Evolutionary conservation across 2,113 vertebrate genomes (phyloP).

Genomic region (Melanotaenia duboulayi): DNA sequence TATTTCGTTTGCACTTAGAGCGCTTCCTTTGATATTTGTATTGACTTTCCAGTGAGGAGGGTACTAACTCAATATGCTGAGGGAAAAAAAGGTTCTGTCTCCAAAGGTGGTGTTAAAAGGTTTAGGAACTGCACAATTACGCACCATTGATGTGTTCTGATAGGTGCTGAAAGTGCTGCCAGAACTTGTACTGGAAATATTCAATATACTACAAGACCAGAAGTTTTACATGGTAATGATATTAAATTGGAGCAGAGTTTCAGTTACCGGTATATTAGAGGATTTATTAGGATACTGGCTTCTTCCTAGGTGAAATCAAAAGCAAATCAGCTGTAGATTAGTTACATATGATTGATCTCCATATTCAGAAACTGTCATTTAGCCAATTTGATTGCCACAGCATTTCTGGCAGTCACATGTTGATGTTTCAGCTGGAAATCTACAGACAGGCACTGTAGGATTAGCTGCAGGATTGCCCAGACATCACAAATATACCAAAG

Average conservation of each 20-base stretch:
- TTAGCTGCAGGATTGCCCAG: slow-evolving; percentile 60
- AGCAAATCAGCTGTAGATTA: not conserved
- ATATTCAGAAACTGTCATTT: slow-evolving; percentile 22
- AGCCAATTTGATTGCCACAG: slow-evolving; percentile 46
- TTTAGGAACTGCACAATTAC: not conserved
- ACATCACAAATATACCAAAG: slow-evolving; percentile 60
- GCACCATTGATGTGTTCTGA: slow-evolving; percentile 31
- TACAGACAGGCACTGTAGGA: slow-evolving; percentile 53
- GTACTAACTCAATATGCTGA: not conserved
- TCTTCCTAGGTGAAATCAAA: not conserved
- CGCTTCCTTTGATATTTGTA: slow-evolving; percentile 19
- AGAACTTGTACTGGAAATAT: slow-evolving; percentile 8
- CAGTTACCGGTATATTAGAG: not conserved
- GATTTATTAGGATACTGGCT: not conserved
- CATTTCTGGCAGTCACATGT: slow-evolving; percentile 30
- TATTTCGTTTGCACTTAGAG: slow-evolving; percentile 38
- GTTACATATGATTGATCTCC: slow-evolving; percentile 8
- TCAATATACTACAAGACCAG: slow-evolving; percentile 1
- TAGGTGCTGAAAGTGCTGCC: slow-evolving; percentile 22
- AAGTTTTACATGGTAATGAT: not conserved
- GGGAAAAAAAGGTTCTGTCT: not conserved
- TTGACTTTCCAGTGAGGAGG: slow-evolving; percentile 3
- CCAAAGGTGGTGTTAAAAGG: slow-evolving; percentile 4
- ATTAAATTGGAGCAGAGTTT: not conserved
- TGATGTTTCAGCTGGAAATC: slow-evolving; percentile 47